Evolutionary conservation across 2,888 invertebrate species (phyloP), one percentile per base, ranked within the genome.

Genomic region (Enchytraeus crypticus): DNA sequence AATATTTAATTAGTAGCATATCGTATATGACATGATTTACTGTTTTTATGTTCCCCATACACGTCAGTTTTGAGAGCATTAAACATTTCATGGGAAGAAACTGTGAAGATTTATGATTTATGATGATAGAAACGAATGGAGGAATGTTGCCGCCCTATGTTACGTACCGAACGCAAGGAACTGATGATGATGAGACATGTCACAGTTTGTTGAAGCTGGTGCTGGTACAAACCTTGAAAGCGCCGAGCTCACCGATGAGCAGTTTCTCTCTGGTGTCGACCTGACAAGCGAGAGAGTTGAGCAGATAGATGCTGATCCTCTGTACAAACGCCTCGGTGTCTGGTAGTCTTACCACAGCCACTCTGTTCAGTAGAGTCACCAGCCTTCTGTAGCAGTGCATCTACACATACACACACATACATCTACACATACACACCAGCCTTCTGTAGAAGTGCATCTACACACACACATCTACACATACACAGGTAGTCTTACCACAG

Each of bases 251-350:
- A 53, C 96, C 96, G 34, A 97, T 84, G 73, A 92, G 86, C 54
- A 88, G 85, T 77, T 97, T 97, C 77, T 96, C 92, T 61, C 85
- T 84, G 27, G 92, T 92, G 75, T 95, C 92, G 8, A 96, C 95
- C 81, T 95, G 93, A 79, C 96, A 96, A 5, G 96, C 95, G 68
- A 97, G 83, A 0, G 92, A 91, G 81, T 97, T 97, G 59, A 97
- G 83, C 69, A 97, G 83, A 80, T 92, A 93, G 71, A 96, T 92
- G 27, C 92, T 92, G 72, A 96, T 90, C 66, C 93, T 85, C 77
- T 92, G 93, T 11, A 95, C 91, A 77, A 95, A 92, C 21, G 46
- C 27, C 21, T 56, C 51, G 14, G 30, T 30, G 77, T 92, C 91
- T 71, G 89, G 88, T 71, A 88, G 87, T 64, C 87, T 86, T 14